Evolutionary conservation across 2,113 vertebrate genomes (phyloP).

Genomic region (Calyptomena viridis): DNA sequence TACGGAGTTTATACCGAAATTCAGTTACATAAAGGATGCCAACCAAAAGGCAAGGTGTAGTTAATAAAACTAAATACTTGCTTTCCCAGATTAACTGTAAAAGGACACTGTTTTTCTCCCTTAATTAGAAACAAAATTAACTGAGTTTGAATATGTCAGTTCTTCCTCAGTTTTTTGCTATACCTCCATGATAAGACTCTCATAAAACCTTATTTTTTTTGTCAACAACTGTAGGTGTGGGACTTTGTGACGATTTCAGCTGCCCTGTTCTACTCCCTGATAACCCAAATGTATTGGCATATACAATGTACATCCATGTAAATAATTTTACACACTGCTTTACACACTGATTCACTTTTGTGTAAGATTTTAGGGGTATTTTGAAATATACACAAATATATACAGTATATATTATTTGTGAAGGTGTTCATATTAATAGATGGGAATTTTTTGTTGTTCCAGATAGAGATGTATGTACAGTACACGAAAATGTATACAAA

Average conservation of each 20-base stretch:
- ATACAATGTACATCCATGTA: neutral
- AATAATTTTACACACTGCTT: neutral
- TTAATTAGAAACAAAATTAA: too few relatives aligned
- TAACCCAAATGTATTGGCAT: neutral
- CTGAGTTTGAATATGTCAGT: neutral
- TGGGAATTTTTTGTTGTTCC: neutral
- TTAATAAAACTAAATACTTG: neutral
- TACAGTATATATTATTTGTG: neutral
- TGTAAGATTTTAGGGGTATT: neutral
- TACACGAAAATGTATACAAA: slow-evolving; percentile 31
- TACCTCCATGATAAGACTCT: neutral
- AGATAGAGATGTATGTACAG: neutral
- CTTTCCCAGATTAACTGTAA: neutral
- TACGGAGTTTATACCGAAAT: neutral
- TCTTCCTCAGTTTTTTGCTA: neutral
- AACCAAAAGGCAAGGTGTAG: neutral
- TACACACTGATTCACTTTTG: neutral
- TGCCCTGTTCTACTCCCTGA: neutral
- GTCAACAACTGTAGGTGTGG: neutral
- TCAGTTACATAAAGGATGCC: neutral
- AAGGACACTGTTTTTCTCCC: neutral
- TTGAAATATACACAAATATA: neutral
- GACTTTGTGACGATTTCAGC: neutral
- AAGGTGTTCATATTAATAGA: slow-evolving; percentile 6
- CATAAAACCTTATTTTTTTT: neutral